phyloP scores from a whole-genome alignment of 2,797 vertebrate genomes.

The Antennarius maculatus region DNA sequence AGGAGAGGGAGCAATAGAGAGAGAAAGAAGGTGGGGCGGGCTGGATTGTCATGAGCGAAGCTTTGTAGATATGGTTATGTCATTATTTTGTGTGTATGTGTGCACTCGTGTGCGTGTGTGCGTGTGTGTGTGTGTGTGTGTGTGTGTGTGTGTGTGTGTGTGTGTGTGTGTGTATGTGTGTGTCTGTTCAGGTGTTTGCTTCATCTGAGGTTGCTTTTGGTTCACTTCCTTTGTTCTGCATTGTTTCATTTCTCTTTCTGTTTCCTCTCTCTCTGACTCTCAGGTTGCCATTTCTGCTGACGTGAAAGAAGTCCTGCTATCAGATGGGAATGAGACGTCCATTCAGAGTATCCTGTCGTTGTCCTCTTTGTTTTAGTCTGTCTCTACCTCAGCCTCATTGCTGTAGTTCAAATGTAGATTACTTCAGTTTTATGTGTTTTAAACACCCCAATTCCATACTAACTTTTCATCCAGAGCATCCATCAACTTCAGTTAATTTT shows the following conservation, averaged over 20 bases:
- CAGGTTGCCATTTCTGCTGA: slow-evolving; percentile 99
- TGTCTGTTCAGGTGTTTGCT: slow-evolving; percentile 63
- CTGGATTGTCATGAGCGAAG: slow-evolving; percentile 64
- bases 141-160: slow-evolving; percentile 51
- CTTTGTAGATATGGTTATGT: slow-evolving; percentile 76
- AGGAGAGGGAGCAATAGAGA: slow-evolving; percentile 65
- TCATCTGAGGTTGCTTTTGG: slow-evolving; percentile 66
- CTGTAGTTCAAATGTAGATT: slow-evolving; percentile 49
- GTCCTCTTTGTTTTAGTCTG: slow-evolving; percentile 28
- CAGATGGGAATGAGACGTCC: slow-evolving; percentile 99
- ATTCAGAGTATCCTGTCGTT: slow-evolving; percentile 98
- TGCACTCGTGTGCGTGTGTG: slow-evolving; percentile 26
- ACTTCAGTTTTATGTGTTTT: not conserved
- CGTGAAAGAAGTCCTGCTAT: slow-evolving; percentile 99
- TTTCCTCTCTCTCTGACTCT: slow-evolving; percentile 75
- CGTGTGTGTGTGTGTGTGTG: slow-evolving; percentile 44
- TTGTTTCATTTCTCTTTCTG: slow-evolving; percentile 76
- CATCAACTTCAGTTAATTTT: too few relatives aligned
- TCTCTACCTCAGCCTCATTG: slow-evolving; percentile 37
- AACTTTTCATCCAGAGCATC: too few relatives aligned
- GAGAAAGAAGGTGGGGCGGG: slow-evolving; percentile 51
- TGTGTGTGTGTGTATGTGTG: slow-evolving; percentile 43
- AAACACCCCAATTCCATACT: not conserved
- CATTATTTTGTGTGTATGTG: slow-evolving; percentile 61
- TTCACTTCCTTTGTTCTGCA: slow-evolving; percentile 71